Base-by-base conservation (phyloP, 1,140 invertebrate genomes). In the Odontomachus brunneus region DNA sequence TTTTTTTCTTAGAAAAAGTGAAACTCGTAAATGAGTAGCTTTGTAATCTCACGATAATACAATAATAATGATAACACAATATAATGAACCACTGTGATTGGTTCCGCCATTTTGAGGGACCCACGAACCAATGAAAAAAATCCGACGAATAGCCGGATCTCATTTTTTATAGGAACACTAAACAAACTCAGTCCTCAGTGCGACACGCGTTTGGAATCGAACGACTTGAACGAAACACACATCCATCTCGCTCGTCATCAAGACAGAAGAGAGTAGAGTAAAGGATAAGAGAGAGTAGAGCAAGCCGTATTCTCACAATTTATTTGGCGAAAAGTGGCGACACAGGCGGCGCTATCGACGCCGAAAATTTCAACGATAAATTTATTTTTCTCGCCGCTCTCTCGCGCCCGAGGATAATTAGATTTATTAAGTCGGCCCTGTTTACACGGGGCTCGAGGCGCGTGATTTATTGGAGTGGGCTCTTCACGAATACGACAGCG, bases 371-470 rank as follows among this genome's bases (percentile, higher is more conserved):
- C 60, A 26, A 26, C 78, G 83, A 86, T 87, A 89, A 89, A 89
- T 89, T 89, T 73, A 87, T 89, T 89, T 86, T 88, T 84, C 26
- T 49, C 22, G 49, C 9, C 14, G 59, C 51, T 22, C 51, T 38
- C 29, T 33, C 29, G 29, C 67, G 63, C 49, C 87, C 63, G 51
- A 66, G 51, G 78, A 84, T 90, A 91, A 91, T 91, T 90, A 90
- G 89, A 91, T 91, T 91, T 91, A 90, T 91, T 90, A 90, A 91
- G 87, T 91, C 78, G 53, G 69, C 63, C 76, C 67, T 91, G 89
- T 91, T 91, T 90, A 91, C 89, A 90, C 84, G 84, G 63, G 33
- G 72, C 80, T 85, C 57, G 72, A 87, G 63, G 88, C 88, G 63
- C 89, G 85, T 90, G 89, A 90, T 90, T 90, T 90, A 90, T 90